Base-by-base conservation (phyloP, 2,113 vertebrate genomes). In the Rhinolophus sinicus region DNA sequence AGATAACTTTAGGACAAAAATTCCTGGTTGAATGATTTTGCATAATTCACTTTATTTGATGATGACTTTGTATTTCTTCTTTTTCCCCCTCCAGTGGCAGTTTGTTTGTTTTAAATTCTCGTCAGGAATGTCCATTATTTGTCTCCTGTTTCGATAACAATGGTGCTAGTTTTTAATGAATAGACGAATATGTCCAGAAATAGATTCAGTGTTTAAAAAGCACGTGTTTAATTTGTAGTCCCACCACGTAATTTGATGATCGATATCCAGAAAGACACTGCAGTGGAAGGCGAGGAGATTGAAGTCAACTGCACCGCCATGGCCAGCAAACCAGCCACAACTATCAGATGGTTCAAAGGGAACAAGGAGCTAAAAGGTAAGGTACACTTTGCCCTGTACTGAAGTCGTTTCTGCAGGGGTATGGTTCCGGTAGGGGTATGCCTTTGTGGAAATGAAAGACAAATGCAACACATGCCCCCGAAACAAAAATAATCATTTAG, bases 321-420 rank as follows among this genome's bases (percentile, higher is more conserved):
- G 98, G 99, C 99, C 98, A 99, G 99, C 98, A 99, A 99, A 97
- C 99, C 99, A 65, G 99, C 99, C 88, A 99, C 99, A 50, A 99
- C 98, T 94, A 99, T 99, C 98, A 98, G 99, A 97, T 99, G 99
- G 99, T 99, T 99, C 99, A 99, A 99, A 98, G 99, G 99, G 67
- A 99, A 99, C 98, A 99, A 99, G 96, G 99, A 99, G 98, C 99
- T 99, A 30, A 98, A 98, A 65, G 99, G 99, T 99, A 96, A 90
- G 97, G 14, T 18, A 10, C 16, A 21, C 40, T 21, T 1, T 56
- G 19, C 35, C 60, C 67, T 38, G n/a, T 10, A 11, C 5, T 9
- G 73, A 35, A 58, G 38, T 12, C 14, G 24, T 56, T 33, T 19
- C 3, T 1, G 28, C 56, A 28, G 40, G 40, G 5, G 40, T 28